Evolutionary conservation across 2,113 vertebrate species (phyloP), one percentile per base, ranked within the genome.

Genomic region (Microcebus jonahi): DNA sequence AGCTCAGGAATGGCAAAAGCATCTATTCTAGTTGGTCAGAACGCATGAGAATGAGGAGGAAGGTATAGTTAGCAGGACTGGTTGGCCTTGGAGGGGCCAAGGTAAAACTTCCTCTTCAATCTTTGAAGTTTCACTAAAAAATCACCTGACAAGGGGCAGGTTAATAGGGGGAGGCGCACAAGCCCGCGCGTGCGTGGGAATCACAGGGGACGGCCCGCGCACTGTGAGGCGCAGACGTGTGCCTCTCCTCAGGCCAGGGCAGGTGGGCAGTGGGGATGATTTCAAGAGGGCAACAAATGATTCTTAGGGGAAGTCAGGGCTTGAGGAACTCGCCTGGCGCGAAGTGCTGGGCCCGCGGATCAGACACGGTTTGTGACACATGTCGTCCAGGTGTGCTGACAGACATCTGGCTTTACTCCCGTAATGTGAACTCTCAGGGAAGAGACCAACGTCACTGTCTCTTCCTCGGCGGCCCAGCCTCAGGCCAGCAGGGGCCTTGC

Each of bases 61-160:
- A 48, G 8, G 8, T 2, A 8, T 6, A 10, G 6, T 18, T n/a
- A 50, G 9, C 8, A 36, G 27, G 73, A 42, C 4, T 1, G 1
- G 3, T 8, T 25, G 65, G 27, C 6, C 29, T 45, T 73, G 6
- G 3, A 48, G 14, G 42, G 42, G 25, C 7, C 42, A 48, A 75
- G 42, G 27, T 42, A 29, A 75, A 75, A 75, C 42, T 71, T 25
- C 36, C 11, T 23, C 70, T 42, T 17, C 14, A 25, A 3, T 13
- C 25, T 45, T 12, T 8, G 71, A 48, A 42, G 3, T 15, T 75
- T 75, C 13, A 29, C 71, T 45, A 25, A 42, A 29, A 45, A 45
- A 15, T 75, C 42, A 9, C 45, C 39, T 8, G 6, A 2, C 0
- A 15, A 48, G 29, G 29, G 39, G 39, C 39, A 75, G 70, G 42